Percentiles rank a stretch among this genome's conserved stretches.
Conservation (phyloP, 2,888 invertebrate genomes). For the Eretmocerus hayati region DNA sequence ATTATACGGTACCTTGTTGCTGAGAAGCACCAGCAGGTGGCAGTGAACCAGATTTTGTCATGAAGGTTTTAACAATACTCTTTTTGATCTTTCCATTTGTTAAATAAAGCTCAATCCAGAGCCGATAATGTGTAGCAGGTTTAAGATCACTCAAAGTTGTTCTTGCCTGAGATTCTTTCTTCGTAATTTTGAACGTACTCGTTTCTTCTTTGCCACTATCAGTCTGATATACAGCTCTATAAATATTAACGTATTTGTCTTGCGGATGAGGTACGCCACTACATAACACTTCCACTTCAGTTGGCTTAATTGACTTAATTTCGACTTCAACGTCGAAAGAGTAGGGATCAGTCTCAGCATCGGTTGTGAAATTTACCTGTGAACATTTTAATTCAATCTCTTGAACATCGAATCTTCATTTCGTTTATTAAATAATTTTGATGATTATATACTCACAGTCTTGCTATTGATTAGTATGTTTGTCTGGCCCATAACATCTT, state of each 20-base stretch:
- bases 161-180: constrained; percentile 62
- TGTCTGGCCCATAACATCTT: constrained; percentile 72
- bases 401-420: background rate
- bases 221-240: constrained; percentile 75
- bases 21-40: constrained; percentile 47
- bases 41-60: constrained; percentile 67
- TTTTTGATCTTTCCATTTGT: constrained; percentile 86
- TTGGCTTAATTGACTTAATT: constrained; percentile 67
- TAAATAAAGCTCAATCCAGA: constrained; percentile 84
- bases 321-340: constrained; percentile 75
- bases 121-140: constrained; percentile 74
- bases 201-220: constrained; percentile 67
- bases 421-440: background rate
- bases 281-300: constrained; percentile 74
- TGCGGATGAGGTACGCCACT: constrained; percentile 81
- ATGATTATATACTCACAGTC: constrained; percentile 49
- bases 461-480: constrained; percentile 69
- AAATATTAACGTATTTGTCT: constrained; percentile 84
- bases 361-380: constrained; percentile 39
- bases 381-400: too few relatives aligned
- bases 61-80: constrained; percentile 81
- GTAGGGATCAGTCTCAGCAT: constrained; percentile 61
- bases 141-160: constrained; percentile 63
- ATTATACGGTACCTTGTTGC: constrained; percentile 24
- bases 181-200: constrained; percentile 68